A percentile compares a stretch with the other conserved stretches of the same genome.
Evolutionary conservation across 2,888 invertebrate genomes (phyloP).

Genomic region (Sarcophaga carnaria): DNA sequence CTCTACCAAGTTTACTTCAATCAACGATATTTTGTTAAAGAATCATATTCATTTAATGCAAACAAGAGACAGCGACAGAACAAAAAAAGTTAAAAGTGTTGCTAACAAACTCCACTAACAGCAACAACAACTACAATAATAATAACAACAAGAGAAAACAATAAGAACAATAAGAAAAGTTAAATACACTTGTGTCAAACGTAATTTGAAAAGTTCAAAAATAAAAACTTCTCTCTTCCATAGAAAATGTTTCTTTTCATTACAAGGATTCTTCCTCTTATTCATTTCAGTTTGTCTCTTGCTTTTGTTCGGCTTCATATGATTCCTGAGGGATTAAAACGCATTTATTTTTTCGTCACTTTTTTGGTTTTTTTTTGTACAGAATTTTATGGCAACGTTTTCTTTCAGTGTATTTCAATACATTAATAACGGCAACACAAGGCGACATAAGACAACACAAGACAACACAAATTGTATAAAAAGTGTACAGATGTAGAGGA

Average conservation of each 20-base stretch:
- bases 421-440: no score
- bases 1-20: neutral
- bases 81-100: neutral
- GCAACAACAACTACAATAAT: neutral
- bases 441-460: no score
- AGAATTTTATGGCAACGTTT: no score
- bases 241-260: neutral
- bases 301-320: no score
- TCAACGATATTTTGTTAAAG: neutral
- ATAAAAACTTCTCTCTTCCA: neutral
- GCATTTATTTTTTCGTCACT: no score
- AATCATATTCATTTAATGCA: neutral
- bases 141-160: neutral
- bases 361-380: no score
- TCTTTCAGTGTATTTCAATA: no score
- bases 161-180: conserved; percentile 19
- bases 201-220: conserved; percentile 48
- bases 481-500: no score
- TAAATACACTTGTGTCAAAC: conserved; percentile 47
- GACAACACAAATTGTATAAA: no score
- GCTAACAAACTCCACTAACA: neutral
- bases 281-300: no score
- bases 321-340: no score
- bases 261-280: neutral
- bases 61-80: no score